Evolutionary conservation across 2,888 invertebrate genomes (phyloP).

Genomic region (Smittia sp.): DNA sequence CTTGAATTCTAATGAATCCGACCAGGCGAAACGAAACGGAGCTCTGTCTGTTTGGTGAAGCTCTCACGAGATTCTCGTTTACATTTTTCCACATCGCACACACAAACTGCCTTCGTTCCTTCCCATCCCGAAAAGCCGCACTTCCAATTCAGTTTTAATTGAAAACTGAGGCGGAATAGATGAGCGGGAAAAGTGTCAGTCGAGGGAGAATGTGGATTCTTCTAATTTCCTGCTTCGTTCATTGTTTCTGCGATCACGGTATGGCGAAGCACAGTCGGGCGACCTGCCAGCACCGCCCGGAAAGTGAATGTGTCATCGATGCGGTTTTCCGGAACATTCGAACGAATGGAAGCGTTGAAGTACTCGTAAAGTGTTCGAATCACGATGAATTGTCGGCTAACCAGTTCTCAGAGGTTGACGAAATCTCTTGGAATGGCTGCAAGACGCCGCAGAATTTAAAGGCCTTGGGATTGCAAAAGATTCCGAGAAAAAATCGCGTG

Average conservation of each 20-base stretch:
- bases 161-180: constrained; percentile 21
- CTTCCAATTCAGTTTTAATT: constrained; percentile 39
- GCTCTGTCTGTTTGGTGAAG: background rate
- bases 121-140: background rate
- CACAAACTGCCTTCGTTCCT: background rate
- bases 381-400: constrained; percentile 2
- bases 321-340: constrained; percentile 20
- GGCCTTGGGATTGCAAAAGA: constrained; percentile 5
- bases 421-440: constrained; percentile 23
- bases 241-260: background rate
- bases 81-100: background rate
- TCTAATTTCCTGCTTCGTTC: constrained; percentile 13
- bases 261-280: constrained; percentile 5
- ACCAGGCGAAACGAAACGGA: background rate
- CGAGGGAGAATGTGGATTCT: constrained; percentile 12
- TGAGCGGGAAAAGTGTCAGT: background rate
- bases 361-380: constrained; percentile 14
- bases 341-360: constrained; percentile 21
- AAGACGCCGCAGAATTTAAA: constrained; percentile 7
- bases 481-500: background rate
- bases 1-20: constrained; percentile 18
- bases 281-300: constrained; percentile 3
- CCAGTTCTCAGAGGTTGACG: constrained; percentile 27
- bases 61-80: constrained; percentile 5
- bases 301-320: constrained; percentile 28